Conservation (phyloP, 2,888 invertebrate species). For the Diaprepes abbreviatus region DNA sequence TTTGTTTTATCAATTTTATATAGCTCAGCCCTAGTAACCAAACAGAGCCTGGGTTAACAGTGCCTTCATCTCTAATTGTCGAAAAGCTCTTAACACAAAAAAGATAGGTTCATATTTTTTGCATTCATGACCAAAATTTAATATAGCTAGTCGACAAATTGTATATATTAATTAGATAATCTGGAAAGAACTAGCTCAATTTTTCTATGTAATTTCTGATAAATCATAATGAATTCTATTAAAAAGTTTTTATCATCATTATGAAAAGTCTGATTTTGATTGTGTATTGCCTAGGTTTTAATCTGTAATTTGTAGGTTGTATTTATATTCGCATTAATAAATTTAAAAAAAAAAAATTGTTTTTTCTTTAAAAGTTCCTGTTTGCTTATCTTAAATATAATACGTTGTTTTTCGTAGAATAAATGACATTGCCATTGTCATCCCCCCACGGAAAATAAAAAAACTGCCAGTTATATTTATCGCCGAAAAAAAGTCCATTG, state of each 20-base stretch:
- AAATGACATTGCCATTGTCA: no score
- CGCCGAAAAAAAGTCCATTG: no score
- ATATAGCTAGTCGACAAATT: conserved; percentile 50
- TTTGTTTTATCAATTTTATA: no score
- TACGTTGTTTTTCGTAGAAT: no score
- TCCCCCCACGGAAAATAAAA: no score
- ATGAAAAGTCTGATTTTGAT: conserved; percentile 60
- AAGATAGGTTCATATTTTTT: conserved; percentile 59
- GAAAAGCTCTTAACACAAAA: conserved; percentile 18
- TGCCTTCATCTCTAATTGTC: conserved; percentile 60
- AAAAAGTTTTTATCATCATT: conserved; percentile 48
- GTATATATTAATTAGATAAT: conserved; percentile 51
- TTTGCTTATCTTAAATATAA: no score
- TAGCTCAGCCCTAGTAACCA: conserved; percentile 50
- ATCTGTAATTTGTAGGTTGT: conserved; percentile 56
- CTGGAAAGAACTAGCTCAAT: conserved; percentile 60
- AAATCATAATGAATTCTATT: conserved; percentile 39
- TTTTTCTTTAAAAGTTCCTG: no score
- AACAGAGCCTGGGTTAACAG: conserved; percentile 61
- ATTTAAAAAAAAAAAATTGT: no score
- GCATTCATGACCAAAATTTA: conserved; percentile 60
- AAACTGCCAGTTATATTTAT: no score
- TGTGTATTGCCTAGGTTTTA: conserved; percentile 57
- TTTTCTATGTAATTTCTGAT: conserved; percentile 57
- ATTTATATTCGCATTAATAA: no score